Evolutionary conservation across 1,140 invertebrate species (phyloP).

Genomic region (Papilio machaon): DNA sequence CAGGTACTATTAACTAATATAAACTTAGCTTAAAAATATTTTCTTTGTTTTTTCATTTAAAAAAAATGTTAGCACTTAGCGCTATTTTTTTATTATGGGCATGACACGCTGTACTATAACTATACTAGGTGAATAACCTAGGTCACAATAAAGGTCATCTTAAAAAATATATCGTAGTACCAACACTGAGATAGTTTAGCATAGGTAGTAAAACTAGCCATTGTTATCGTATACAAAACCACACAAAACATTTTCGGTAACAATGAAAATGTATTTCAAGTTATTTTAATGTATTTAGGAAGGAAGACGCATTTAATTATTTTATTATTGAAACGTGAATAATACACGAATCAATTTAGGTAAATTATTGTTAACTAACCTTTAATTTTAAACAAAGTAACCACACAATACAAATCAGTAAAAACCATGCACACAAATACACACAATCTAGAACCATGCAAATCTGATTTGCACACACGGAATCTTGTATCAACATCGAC

Average conservation of each 20-base stretch:
- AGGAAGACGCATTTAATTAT: no score
- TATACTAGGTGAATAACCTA: neutral
- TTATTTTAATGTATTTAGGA: no score
- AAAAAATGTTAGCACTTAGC: neutral
- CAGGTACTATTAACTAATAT: neutral
- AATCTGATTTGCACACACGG: constrained; percentile 17
- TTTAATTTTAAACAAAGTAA: constrained; percentile 7
- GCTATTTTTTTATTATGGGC: neutral
- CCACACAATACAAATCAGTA: neutral
- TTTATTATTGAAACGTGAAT: neutral
- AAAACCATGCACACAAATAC: neutral
- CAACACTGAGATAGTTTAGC: neutral
- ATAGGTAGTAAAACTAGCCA: neutral
- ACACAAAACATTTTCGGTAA: neutral
- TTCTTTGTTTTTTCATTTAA: neutral
- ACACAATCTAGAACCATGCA: neutral
- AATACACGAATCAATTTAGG: neutral
- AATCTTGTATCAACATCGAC: constrained; percentile 35
- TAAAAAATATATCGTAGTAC: neutral
- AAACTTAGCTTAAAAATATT: neutral
- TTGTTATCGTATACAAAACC: neutral
- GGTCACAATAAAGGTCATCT: neutral
- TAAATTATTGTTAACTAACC: neutral
- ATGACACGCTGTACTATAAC: neutral
- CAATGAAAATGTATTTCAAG: no score